Conservation (phyloP, 2,888 invertebrate species). For the Lacanobia oleracea region DNA sequence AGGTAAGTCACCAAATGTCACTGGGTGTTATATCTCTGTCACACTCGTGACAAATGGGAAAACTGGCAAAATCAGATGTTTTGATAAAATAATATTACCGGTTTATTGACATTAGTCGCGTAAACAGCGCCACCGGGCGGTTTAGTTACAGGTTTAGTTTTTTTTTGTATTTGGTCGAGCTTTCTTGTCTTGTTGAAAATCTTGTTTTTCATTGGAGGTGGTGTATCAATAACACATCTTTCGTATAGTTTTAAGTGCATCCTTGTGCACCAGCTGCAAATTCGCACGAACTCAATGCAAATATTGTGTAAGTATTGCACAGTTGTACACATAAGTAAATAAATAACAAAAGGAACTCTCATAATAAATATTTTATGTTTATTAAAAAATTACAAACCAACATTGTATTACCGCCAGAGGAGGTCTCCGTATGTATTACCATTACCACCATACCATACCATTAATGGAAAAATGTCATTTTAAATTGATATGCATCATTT, state of each 20-base stretch:
- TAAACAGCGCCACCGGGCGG: conserved; percentile 32
- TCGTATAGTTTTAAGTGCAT: conserved; percentile 47
- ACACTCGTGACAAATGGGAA: not conserved
- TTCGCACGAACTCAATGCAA: conserved; percentile 28
- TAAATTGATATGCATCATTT: not conserved
- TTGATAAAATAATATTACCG: not conserved
- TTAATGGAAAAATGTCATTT: not conserved
- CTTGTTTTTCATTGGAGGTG: conserved; percentile 43
- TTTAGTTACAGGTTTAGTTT: conserved; percentile 50
- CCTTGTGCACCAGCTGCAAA: conserved; percentile 34
- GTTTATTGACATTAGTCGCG: conserved; percentile 25
- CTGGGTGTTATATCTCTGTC: conserved; percentile 30
- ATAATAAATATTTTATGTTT: conserved; percentile 13
- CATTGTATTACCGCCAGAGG: conserved; percentile 10
- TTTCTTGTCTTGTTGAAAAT: conserved; percentile 53
- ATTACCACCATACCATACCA: not conserved
- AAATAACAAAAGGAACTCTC: conserved; percentile 37
- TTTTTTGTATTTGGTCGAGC: conserved; percentile 55
- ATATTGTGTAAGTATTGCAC: conserved; percentile 49
- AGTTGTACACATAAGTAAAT: conserved; percentile 28
- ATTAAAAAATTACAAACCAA: conserved; percentile 4
- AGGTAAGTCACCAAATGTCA: conserved; percentile 37
- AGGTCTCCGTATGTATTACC: conserved; percentile 14
- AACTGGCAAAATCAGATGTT: not conserved
- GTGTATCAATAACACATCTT: conserved; percentile 58